These are phyloP conservation scores for Tetragonisca angustula DNA, from an alignment of 2,888 invertebrate genomes.

Conservation along the genomic window DNA sequence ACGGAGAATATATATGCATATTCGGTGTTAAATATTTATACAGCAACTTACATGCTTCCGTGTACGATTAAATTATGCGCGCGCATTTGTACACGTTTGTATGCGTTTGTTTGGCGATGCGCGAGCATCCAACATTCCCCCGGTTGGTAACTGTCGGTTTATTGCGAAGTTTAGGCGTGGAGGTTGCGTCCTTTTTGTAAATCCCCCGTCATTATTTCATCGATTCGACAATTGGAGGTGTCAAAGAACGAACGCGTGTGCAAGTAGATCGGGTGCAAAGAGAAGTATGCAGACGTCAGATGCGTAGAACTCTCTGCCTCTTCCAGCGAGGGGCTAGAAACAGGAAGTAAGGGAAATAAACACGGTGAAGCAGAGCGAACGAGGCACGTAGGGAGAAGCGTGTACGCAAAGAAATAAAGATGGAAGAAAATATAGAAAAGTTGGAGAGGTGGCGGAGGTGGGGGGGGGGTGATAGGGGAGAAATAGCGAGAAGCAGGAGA, in stretches of 20 bases:
- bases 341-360: slow-evolving; percentile 20
- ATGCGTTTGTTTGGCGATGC: neutral
- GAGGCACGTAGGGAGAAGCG: slow-evolving; percentile 17
- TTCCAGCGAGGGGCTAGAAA: neutral
- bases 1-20: neutral
- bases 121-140: too few species aligned
- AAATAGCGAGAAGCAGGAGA: slow-evolving; percentile 22
- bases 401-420: slow-evolving; percentile 43
- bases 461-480: neutral
- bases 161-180: neutral
- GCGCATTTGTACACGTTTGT: neutral
- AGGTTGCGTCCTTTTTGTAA: neutral
- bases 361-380: slow-evolving; percentile 14
- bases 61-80: neutral
- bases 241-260: neutral
- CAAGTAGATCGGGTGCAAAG: too few species aligned
- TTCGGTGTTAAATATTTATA: slow-evolving; percentile 20
- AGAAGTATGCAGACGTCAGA: neutral
- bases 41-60: neutral
- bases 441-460: neutral
- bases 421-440: slow-evolving; percentile 34
- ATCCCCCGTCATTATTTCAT: too few species aligned
- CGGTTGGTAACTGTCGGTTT: neutral
- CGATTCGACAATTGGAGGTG: neutral
- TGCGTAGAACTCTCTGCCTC: neutral